Evolutionary conservation across 2,888 invertebrate species (phyloP).

Genomic region (Eilema depressum): DNA sequence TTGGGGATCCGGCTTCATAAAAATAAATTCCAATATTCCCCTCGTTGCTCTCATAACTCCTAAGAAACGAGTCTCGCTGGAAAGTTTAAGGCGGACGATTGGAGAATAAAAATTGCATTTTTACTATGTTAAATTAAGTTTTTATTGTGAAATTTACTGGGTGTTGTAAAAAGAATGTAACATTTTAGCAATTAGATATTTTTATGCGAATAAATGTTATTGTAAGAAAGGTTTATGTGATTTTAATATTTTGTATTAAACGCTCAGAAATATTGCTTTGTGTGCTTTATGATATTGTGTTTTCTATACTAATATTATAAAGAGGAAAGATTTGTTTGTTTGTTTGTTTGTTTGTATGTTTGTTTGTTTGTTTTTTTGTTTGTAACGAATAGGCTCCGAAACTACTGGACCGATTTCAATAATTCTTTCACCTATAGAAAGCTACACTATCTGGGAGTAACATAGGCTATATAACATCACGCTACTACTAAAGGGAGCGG

Average conservation of each 20-base stretch:
- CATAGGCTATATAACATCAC: too few species aligned
- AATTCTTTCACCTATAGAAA: too few species aligned
- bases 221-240: constrained; percentile 40
- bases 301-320: too few species aligned
- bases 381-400: too few species aligned
- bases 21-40: constrained; percentile 82
- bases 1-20: constrained; percentile 77
- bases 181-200: constrained; percentile 56
- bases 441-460: too few species aligned
- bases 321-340: too few species aligned
- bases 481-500: too few species aligned
- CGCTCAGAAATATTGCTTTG: not conserved
- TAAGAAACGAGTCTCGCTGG: constrained; percentile 78
- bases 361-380: too few species aligned
- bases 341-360: too few species aligned
- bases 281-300: constrained; percentile 2
- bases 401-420: too few species aligned
- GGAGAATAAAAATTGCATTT: constrained; percentile 82
- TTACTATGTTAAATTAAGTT: constrained; percentile 80
- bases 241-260: constrained; percentile 34
- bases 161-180: constrained; percentile 58
- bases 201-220: constrained; percentile 50
- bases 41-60: constrained; percentile 80
- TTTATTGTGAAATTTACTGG: constrained; percentile 78
- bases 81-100: constrained; percentile 81